Evolutionary conservation across 2,888 invertebrate genomes (phyloP), one percentile per base, ranked within the genome.

Genomic region (Meandrusa payeni): DNA sequence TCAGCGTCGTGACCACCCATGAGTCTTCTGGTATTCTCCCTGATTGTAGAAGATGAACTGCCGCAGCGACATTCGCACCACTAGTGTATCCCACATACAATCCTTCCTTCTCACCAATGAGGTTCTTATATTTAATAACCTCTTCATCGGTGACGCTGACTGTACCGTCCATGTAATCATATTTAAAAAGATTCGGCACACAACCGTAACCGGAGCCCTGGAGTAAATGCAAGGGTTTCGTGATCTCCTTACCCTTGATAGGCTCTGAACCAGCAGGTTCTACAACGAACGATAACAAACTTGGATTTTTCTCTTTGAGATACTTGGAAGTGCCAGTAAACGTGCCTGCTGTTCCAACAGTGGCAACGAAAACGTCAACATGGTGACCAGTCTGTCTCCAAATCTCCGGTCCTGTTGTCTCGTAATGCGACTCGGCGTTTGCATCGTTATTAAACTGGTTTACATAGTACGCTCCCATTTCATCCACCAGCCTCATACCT

Each of bases 151-250:
- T 70, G 12, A 86, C 76, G 29, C 69, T 62, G 5, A 87, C 20
- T 1, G 85, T 79, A 0, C 72, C 83, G 46, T 86, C 82, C 75
- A 85, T 70, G 13, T 63, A 49, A 0, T 86, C 81, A 46, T 63
- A 78, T 36, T 76, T 71, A 47, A 86, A 85, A 38, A 87, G 54
- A 46, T 70, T 68, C 0, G 86, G 86, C 5, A 87, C 51, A 46
- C 76, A 78, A 0, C 82, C 87, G 43, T 87, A 87, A 0, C 86
- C 85, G 0, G 86, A 86, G 0, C 86, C 87, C 56, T 87, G 87
- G 1, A 87, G 65, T 48, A 82, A 59, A 58, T 87, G 86, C 29
- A 86, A 60, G 1, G 86, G 82, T 43, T 87, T 87, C 5, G 79
- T 79, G 1, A 87, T 69, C 0, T 70, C 61, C 1, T 71, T 65